Percentiles rank a stretch among this genome's conserved stretches.
Conservation (phyloP, 2,888 invertebrate genomes). For the Neelides folsomi region DNA sequence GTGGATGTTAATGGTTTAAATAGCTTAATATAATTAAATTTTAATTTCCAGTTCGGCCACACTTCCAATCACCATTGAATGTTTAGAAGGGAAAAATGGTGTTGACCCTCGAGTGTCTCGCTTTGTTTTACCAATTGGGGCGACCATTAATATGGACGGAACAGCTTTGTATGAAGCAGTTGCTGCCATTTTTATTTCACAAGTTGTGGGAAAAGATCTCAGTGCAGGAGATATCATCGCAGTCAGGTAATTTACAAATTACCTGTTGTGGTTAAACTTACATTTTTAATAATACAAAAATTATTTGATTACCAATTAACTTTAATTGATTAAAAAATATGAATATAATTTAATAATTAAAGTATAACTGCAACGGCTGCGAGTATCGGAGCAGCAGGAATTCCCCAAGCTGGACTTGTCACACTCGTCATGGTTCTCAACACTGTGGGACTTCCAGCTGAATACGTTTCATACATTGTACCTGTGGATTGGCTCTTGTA, state of each 20-base stretch:
- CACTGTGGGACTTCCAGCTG: constrained; percentile 36
- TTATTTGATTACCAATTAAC: too few species aligned
- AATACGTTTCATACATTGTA: constrained; percentile 36
- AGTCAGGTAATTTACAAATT: constrained; percentile 13
- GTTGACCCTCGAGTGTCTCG: constrained; percentile 11
- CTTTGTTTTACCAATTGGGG: constrained; percentile 14
- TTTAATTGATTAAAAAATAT: too few species aligned
- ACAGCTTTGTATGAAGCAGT: constrained; percentile 15
- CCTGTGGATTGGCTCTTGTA: constrained; percentile 38
- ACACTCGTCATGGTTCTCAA: constrained; percentile 40
- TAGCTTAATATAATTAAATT: not conserved
- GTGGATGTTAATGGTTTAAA: too few species aligned
- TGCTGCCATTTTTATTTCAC: constrained; percentile 13
- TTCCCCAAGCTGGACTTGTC: constrained; percentile 42
- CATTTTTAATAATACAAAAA: too few species aligned
- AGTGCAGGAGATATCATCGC: constrained; percentile 16
- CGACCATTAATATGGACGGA: constrained; percentile 17
- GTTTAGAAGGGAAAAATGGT: constrained; percentile 12
- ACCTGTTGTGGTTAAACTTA: too few species aligned
- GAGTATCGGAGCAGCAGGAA: constrained; percentile 46
- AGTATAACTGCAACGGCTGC: constrained; percentile 46
- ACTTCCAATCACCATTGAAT: constrained; percentile 13
- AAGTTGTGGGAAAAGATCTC: constrained; percentile 11
- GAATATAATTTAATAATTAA: constrained; percentile 4
- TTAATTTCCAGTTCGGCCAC: constrained; percentile 12